phyloP scores from a whole-genome alignment of 2,113 vertebrate species.

The Gymnorhina tibicen region DNA sequence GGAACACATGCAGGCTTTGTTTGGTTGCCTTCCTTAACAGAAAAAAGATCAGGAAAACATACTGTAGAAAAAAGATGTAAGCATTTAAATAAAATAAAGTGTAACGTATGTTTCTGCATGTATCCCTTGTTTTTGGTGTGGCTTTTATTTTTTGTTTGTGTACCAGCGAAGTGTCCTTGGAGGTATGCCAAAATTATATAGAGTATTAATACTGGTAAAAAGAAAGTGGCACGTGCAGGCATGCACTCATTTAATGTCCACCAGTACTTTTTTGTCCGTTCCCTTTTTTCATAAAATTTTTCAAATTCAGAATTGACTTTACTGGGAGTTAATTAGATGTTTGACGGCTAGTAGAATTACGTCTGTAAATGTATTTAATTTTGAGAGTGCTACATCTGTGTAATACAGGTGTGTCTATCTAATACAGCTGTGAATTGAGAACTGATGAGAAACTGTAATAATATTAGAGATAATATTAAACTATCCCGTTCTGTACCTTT shows the following conservation, averaged over 20 bases:
- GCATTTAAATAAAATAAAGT: not conserved
- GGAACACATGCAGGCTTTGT: not conserved
- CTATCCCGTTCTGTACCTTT: not conserved
- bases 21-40: not conserved
- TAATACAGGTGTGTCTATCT: not conserved
- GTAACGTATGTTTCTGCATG: not conserved
- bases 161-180: not conserved
- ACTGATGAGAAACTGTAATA: not conserved
- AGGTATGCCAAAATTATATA: not conserved
- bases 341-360: not conserved
- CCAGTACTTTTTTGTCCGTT: not conserved
- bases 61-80: not conserved
- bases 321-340: not conserved
- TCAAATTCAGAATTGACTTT: not conserved
- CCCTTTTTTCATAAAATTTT: not conserved
- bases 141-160: not conserved
- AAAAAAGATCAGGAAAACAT: not conserved
- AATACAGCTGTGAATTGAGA: not conserved
- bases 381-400: not conserved
- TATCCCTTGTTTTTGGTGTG: not conserved
- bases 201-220: not conserved
- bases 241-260: not conserved
- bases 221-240: not conserved
- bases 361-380: not conserved
- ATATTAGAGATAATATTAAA: not conserved